Conservation (phyloP, 92 coral and sea anemone species). For the Phenganax subtilis region DNA sequence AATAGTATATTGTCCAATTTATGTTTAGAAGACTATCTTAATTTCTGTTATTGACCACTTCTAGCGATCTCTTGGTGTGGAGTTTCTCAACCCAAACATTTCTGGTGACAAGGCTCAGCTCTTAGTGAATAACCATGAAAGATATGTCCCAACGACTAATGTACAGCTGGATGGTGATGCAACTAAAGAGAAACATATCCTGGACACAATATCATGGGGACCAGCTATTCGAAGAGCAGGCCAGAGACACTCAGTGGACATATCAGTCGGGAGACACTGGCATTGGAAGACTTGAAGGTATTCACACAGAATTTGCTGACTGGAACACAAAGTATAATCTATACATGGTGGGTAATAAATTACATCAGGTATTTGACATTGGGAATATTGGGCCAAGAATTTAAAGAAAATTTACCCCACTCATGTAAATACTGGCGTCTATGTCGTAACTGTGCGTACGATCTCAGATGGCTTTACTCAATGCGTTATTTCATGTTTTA, state of each 20-base stretch:
- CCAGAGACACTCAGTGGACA: constrained; percentile 21
- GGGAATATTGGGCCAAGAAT: too few species aligned
- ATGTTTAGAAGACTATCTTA: not conserved
- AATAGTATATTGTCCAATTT: not conserved
- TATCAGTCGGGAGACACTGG: constrained; percentile 5
- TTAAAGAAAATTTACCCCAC: too few species aligned
- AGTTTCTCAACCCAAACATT: constrained; percentile 45
- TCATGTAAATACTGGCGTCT: too few species aligned
- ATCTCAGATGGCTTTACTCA: too few species aligned
- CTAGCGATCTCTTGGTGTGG: constrained; percentile 38
- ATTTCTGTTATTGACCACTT: not conserved
- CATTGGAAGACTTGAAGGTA: constrained; percentile 1
- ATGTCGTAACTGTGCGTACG: too few species aligned
- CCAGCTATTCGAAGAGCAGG: constrained; percentile 41
- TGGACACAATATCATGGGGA: constrained; percentile 44
- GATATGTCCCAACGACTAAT: constrained; percentile 6
- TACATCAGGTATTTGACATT: not conserved
- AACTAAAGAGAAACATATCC: not conserved
- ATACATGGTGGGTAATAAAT: constrained; percentile 9
- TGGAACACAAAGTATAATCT: constrained; percentile 24
- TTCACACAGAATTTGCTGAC: constrained; percentile 36
- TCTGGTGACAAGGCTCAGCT: constrained; percentile 52
- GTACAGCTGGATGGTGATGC: too few species aligned
- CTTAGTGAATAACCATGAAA: constrained; percentile 34
- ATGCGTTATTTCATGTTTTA: too few species aligned